Evolutionary conservation across 2,888 invertebrate species (phyloP).

Genomic region (Apeira syringaria): DNA sequence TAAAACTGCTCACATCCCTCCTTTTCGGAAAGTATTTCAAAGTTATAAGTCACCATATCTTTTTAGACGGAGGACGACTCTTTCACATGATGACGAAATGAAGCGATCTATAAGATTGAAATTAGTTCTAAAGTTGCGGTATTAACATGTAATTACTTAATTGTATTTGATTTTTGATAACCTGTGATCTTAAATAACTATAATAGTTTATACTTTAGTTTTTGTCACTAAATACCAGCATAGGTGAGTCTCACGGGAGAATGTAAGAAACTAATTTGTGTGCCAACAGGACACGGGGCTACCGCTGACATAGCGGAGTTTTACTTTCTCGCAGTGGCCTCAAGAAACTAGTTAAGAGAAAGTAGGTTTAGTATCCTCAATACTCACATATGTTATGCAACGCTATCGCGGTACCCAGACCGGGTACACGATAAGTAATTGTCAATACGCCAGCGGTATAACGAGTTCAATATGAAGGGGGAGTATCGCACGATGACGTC

Average conservation of each 20-base stretch:
- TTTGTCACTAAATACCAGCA: too few species aligned
- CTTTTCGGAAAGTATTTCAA: too few species aligned
- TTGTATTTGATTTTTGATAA: not conserved
- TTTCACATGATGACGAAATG: too few species aligned
- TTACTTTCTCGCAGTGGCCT: slow-evolving; percentile 81
- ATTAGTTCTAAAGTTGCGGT: not conserved
- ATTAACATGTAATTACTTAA: not conserved
- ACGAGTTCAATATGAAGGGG: slow-evolving; percentile 22
- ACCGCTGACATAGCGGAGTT: slow-evolving; percentile 78
- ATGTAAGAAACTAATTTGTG: slow-evolving; percentile 68
- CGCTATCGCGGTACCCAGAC: slow-evolving; percentile 36
- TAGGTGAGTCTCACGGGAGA: slow-evolving; percentile 70
- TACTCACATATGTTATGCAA: slow-evolving; percentile 69
- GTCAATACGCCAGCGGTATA: slow-evolving; percentile 29
- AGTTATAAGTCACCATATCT: too few species aligned
- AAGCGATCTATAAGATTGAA: not conserved
- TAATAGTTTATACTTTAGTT: too few species aligned
- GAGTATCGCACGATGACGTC: slow-evolving; percentile 25
- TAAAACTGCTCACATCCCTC: slow-evolving; percentile 6
- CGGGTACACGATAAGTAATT: slow-evolving; percentile 30
- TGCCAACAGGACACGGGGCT: slow-evolving; percentile 80
- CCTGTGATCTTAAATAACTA: slow-evolving; percentile 1
- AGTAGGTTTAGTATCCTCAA: slow-evolving; percentile 76
- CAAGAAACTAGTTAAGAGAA: slow-evolving; percentile 81
- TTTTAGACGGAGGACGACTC: too few species aligned